Conservation (phyloP, 2,797 vertebrate genomes). For the Sebastes kiyomatsui region DNA sequence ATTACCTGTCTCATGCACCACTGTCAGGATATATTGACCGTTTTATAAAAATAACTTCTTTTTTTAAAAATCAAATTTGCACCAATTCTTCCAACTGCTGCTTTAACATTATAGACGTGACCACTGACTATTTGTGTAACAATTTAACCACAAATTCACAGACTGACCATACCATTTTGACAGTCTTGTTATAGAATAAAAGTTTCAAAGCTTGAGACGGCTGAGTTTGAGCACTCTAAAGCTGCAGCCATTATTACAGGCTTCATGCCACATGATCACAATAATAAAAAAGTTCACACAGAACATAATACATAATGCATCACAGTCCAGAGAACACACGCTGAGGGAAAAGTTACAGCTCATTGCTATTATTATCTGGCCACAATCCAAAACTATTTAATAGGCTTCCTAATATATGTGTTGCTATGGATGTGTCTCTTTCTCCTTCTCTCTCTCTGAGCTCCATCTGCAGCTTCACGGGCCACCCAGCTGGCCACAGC, state of each 20-base stretch:
- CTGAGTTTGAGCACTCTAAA: conserved; percentile 43
- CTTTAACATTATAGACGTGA: no score
- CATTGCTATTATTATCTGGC: conserved; percentile 69
- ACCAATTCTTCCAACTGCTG: no score
- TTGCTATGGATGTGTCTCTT: conserved; percentile 50
- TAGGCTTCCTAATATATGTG: conserved; percentile 59
- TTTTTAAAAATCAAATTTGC: no score
- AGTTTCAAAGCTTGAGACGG: conserved; percentile 47
- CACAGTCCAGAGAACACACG: conserved; percentile 55
- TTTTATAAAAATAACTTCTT: no score
- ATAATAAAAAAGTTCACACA: conserved; percentile 66
- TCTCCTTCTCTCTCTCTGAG: conserved; percentile 13
- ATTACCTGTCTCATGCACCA: no score
- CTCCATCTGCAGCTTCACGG: conserved; percentile 15
- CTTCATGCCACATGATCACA: conserved; percentile 73
- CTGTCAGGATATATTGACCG: no score
- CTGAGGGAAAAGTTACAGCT: conserved; percentile 62
- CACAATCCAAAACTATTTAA: conserved; percentile 66
- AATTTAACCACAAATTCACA: no score
- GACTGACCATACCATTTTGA: no score
- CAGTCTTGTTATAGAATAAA: not conserved
- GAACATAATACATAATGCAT: conserved; percentile 66
- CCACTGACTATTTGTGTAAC: no score
- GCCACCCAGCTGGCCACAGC: conserved; percentile 45
- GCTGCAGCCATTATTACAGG: conserved; percentile 62